Evolutionary conservation across 1,140 invertebrate genomes (phyloP), one percentile per base, ranked within the genome.

Genomic region (Scaptomyza graminum): DNA sequence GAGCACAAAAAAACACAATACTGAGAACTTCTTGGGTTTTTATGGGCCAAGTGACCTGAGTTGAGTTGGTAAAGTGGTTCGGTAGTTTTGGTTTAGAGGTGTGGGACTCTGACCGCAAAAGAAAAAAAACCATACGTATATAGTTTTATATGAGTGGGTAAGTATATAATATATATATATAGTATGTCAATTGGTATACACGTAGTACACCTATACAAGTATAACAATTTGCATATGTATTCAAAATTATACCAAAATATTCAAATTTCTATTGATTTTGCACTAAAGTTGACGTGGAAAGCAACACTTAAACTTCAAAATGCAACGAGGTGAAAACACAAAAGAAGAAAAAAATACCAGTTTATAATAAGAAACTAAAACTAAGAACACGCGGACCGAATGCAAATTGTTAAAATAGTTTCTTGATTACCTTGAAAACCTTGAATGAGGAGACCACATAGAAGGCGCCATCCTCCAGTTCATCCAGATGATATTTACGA

Each of bases 391-490:
- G 44, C 37, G 15, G 39, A 55, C 4, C 44, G 52, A 73, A 75
- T 81, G 59, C 56, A 31, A 68, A 74, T 67, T 5, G 6, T 41
- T 12, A 7, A 37, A 16, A 52, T 7, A 12, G 91, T 93, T 94
- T 41, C n/a, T n/a, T n/a, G n/a, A n/a, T 41, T 93, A 97, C 96
- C 95, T 97, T 97, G 92, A 98, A 97, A n/a, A 95, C 95, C 91
- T 97, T 97, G 83, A 96, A 97, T 11, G 96, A 97, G 3, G 97
- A 97, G 6, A 97, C 96, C 60, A 98, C 96, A 90, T 98, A 98
- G 8, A 95, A 96, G n/a, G 95, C 95, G 11, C 97, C 97, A 84
- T 97, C 96, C 87, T 97, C 95, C 44, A 99, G 93, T 78, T 98
- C 97, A 52, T 97, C 96, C 22, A 99, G 92, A 68, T 95, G 94